phyloP scores from a whole-genome alignment of 2,797 vertebrate species.

The Anableps anableps region DNA sequence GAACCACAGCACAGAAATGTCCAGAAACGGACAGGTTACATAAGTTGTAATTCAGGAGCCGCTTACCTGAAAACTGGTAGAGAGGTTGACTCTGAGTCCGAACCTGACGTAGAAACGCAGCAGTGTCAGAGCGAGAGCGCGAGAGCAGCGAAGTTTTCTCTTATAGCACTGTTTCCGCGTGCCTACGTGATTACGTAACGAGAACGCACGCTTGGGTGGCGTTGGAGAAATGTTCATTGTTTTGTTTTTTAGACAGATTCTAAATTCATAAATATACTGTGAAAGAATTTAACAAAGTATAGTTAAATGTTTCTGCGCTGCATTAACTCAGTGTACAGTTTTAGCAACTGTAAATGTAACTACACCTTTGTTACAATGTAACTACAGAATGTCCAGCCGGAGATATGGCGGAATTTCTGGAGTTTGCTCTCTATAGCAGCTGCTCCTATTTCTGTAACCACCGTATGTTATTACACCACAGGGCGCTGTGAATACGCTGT shows the following conservation, averaged over 20 bases:
- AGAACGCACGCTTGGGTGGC: background rate
- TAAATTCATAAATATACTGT: background rate
- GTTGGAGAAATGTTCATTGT: background rate
- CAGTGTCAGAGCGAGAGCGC: background rate
- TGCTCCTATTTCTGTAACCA: too few species aligned
- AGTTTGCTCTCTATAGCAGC: background rate
- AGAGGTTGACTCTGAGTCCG: background rate
- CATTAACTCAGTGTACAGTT: too few species aligned
- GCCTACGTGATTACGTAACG: slow-evolving; percentile 11
- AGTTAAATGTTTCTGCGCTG: too few species aligned
- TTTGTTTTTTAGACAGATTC: background rate
- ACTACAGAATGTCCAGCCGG: too few species aligned
- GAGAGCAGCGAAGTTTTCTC: background rate
- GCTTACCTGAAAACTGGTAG: slow-evolving; percentile 1
- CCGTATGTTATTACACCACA: background rate
- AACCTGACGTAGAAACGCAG: background rate
- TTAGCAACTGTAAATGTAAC: too few species aligned
- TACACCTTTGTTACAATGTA: too few species aligned
- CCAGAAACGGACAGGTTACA: background rate
- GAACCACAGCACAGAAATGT: background rate
- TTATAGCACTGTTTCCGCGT: background rate
- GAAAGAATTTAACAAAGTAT: too few species aligned
- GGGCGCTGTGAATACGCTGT: background rate
- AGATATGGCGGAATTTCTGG: too few species aligned
- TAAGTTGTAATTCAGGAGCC: too few species aligned